Evolutionary conservation across 2,113 vertebrate species (phyloP), one percentile per base, ranked within the genome.

Genomic region (Motacilla tschutschensis): DNA sequence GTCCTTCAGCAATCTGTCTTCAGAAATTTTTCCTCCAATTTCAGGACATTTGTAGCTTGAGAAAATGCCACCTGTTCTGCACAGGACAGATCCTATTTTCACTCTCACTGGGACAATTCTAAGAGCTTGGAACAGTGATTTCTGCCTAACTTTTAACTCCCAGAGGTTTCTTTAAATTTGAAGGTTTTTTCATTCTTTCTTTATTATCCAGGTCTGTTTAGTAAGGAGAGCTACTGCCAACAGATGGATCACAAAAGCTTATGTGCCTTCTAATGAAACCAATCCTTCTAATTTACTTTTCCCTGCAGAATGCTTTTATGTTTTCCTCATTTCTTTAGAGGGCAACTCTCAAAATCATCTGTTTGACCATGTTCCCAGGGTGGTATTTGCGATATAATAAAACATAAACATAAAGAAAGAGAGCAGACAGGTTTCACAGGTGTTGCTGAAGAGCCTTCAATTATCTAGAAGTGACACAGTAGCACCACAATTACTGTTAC

Each of bases 271-370:
- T 95, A 95, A 95, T 93, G 84, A 94, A 94, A 94, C 75, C 51
- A 92, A 28, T 93, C 79, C 91, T 94, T 93, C 93, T 94, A 90
- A 94, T 96, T 97, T 95, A 92, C 67, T 90, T 95, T 92, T 93
- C 64, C 87, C 85, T 83, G 62, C 20, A 92, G 85, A 95, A 89
- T 80, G 21, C 31, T 86, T 95, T 96, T 81, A 85, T 90, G 46
- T 40, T 91, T 95, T 92, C 43, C 84, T 74, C 53, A 63, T 81
- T 85, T 71, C 70, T 95, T 89, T 62, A 41, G 88, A 93, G 62
- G 80, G 64, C 24, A 87, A 55, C 35, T 77, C 77, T 96, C 91
- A 87, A 93, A 92, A 95, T 96, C 73, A 95, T 91, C 89, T 92
- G 74, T 94, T 94, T 96, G 71, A 83, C 60, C 93, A 85, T 67